phyloP scores from a whole-genome alignment of 2,888 invertebrate species.

The Eupithecia subfuscata region DNA sequence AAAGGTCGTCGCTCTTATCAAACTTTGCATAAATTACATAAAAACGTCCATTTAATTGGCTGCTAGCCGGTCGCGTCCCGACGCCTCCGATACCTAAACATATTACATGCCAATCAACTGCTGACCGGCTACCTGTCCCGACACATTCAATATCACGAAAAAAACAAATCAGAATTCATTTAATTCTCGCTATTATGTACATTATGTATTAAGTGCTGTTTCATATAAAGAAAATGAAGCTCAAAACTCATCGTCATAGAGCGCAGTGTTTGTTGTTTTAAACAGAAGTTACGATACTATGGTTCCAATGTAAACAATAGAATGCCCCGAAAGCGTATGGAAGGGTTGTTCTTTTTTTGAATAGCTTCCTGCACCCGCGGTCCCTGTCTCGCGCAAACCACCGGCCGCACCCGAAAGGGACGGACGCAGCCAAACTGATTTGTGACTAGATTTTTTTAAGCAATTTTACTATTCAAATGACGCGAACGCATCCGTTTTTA shows the following conservation, averaged over 20 bases:
- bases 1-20: slow-evolving; percentile 68
- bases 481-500: slow-evolving; percentile 81
- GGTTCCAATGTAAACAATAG: slow-evolving; percentile 68
- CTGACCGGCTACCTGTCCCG: slow-evolving; percentile 75
- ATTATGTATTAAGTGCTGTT: neutral
- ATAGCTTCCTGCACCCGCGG: slow-evolving; percentile 75
- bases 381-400: slow-evolving; percentile 60
- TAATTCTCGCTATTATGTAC: slow-evolving; percentile 51
- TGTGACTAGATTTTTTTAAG: slow-evolving; percentile 58
- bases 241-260: slow-evolving; percentile 35
- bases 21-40: slow-evolving; percentile 71
- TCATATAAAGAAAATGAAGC: slow-evolving; percentile 10
- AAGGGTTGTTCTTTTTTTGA: slow-evolving; percentile 83
- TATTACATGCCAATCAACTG: slow-evolving; percentile 54
- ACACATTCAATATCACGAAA: slow-evolving; percentile 60
- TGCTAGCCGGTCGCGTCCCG: slow-evolving; percentile 43
- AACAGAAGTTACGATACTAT: slow-evolving; percentile 60
- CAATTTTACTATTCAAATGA: slow-evolving; percentile 81
- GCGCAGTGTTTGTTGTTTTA: slow-evolving; percentile 49
- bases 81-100: slow-evolving; percentile 47
- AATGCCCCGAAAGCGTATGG: slow-evolving; percentile 78
- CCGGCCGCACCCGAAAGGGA: slow-evolving; percentile 55
- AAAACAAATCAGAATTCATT: slow-evolving; percentile 65
- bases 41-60: slow-evolving; percentile 58
- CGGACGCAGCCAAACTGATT: slow-evolving; percentile 47